phyloP scores from a whole-genome alignment of 1,140 invertebrate genomes.

The Maniola jurtina region DNA sequence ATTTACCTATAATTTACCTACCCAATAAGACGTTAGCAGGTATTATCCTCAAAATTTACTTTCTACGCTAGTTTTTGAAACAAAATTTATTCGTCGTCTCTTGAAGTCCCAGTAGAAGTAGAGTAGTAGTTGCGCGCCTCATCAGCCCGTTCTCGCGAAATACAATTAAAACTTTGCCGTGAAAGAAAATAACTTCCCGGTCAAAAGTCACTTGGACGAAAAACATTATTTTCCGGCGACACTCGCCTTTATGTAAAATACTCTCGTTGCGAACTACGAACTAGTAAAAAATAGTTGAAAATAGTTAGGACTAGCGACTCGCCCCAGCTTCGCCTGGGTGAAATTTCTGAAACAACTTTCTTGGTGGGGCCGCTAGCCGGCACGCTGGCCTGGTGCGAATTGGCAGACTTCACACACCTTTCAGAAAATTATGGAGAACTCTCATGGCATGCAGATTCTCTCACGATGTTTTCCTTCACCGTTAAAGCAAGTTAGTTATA shows the following conservation, averaged over 20 bases:
- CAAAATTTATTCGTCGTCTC: conserved; percentile 14
- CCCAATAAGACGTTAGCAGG: too few relatives aligned
- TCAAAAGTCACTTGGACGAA: conserved; percentile 28
- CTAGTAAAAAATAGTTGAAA: not conserved
- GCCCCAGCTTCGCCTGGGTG: too few relatives aligned
- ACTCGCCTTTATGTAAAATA: conserved; percentile 8
- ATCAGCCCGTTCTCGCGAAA: conserved; percentile 31
- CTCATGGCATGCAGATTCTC: too few relatives aligned
- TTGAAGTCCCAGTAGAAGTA: conserved; percentile 13
- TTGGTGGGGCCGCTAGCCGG: too few relatives aligned
- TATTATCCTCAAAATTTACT: not conserved
- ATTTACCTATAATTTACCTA: too few relatives aligned
- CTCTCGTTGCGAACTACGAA: not conserved
- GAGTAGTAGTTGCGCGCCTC: conserved; percentile 23
- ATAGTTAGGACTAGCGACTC: not conserved
- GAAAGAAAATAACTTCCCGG: conserved; percentile 24
- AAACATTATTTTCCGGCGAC: conserved; percentile 23
- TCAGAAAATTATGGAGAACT: too few relatives aligned
- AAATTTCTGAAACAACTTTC: too few relatives aligned
- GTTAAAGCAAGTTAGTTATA: too few relatives aligned
- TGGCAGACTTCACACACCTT: too few relatives aligned
- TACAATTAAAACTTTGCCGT: conserved; percentile 32
- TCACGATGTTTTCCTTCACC: too few relatives aligned
- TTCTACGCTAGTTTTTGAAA: not conserved
- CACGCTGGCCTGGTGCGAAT: too few relatives aligned